Conservation (phyloP, 2,797 vertebrate genomes). For the Danionella dracula region DNA sequence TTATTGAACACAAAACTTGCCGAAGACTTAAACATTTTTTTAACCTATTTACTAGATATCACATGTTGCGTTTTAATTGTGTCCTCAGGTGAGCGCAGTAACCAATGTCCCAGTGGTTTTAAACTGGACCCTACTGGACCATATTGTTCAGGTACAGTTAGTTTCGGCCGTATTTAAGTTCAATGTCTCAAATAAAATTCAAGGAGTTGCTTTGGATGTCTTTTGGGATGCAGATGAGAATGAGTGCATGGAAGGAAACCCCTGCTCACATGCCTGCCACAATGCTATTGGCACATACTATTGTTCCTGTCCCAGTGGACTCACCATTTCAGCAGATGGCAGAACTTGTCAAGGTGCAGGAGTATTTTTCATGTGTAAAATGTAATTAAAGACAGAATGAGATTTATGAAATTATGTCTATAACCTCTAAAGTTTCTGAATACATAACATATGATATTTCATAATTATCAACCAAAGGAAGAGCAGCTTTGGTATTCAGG, state of each 20-base stretch:
- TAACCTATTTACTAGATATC: no score
- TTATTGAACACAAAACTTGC: no score
- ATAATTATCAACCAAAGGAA: no score
- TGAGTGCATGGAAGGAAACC: constrained; percentile 78
- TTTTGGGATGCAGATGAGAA: constrained; percentile 81
- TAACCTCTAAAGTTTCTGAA: no score
- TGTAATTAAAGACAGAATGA: no score
- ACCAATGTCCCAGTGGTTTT: constrained; percentile 90
- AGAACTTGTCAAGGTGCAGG: constrained; percentile 85
- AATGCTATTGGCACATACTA: constrained; percentile 88
- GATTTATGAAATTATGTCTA: no score
- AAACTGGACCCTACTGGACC: constrained; percentile 77
- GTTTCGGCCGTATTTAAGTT: neutral
- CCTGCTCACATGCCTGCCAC: constrained; percentile 90
- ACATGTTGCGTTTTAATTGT: neutral
- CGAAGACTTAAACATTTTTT: no score
- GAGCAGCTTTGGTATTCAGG: neutral
- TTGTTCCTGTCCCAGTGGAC: constrained; percentile 88
- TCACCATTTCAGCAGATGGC: constrained; percentile 89
- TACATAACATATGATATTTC: no score
- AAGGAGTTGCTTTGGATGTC: no score
- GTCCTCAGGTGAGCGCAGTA: constrained; percentile 83
- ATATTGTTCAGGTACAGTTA: constrained; percentile 81
- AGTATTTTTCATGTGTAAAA: neutral
- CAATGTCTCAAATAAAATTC: neutral